A percentile compares a stretch with the other conserved stretches of the same genome.
Conservation (phyloP, 2,113 vertebrate genomes). For the Colistium nudipinnis region DNA sequence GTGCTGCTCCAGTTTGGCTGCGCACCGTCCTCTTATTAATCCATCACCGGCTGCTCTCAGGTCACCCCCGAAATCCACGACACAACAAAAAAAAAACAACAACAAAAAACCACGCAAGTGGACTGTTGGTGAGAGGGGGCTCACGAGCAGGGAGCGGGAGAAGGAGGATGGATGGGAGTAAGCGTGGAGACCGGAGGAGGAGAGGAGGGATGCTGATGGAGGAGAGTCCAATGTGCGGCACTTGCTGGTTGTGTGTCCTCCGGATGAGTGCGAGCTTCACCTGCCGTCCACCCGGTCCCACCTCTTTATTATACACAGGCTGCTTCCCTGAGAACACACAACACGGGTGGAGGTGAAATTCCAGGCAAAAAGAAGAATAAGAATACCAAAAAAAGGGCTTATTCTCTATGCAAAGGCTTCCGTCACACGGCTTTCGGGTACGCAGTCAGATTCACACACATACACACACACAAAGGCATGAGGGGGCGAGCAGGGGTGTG, state of each 20-base stretch:
- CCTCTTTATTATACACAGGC: slow-evolving; percentile 23
- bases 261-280: slow-evolving; percentile 56
- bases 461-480: slow-evolving; percentile 59
- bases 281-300: slow-evolving; percentile 52
- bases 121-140: too few relatives aligned
- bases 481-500: slow-evolving; percentile 38
- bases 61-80: slow-evolving; percentile 25
- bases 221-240: slow-evolving; percentile 71
- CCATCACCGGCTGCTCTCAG: slow-evolving; percentile 53
- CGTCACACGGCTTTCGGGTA: slow-evolving; percentile 60
- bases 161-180: slow-evolving; percentile 23
- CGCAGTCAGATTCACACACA: slow-evolving; percentile 51
- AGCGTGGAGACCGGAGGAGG: slow-evolving; percentile 38
- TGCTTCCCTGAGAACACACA: background rate
- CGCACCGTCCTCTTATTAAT: slow-evolving; percentile 60
- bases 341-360: background rate
- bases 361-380: background rate
- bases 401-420: slow-evolving; percentile 37
- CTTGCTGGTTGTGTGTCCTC: slow-evolving; percentile 50
- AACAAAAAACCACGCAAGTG: too few relatives aligned
- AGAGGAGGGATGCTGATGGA: slow-evolving; percentile 59
- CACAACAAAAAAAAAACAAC: too few relatives aligned
- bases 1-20: slow-evolving; percentile 81
- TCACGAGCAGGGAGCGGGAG: slow-evolving; percentile 29
- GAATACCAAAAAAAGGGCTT: background rate